These are phyloP conservation scores for Colletes gigas DNA, from an alignment of 1,140 invertebrate species.

Conservation along the genomic window DNA sequence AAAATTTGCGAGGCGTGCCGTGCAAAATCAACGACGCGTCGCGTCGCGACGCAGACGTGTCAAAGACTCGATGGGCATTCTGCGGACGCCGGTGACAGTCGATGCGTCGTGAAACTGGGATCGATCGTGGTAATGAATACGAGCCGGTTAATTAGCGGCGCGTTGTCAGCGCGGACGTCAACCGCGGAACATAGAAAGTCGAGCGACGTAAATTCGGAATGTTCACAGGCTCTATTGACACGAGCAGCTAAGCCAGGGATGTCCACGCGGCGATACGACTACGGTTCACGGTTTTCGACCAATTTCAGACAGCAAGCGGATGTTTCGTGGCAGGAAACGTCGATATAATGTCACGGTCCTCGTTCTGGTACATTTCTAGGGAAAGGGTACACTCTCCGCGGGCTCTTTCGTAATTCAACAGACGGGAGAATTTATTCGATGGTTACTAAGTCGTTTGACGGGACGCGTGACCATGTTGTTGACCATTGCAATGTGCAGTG, in stretches of 20 bases:
- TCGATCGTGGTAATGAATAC: slow-evolving; percentile 42
- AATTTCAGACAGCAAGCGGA: background rate
- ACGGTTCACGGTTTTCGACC: slow-evolving; percentile 9
- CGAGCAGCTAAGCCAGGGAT: slow-evolving; percentile 10
- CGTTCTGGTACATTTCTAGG: background rate
- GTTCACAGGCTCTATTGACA: slow-evolving; percentile 31
- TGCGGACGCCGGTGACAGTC: slow-evolving; percentile 33
- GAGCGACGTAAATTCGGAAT: slow-evolving; percentile 26
- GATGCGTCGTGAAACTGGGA: slow-evolving; percentile 47
- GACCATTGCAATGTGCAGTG: too few relatives aligned
- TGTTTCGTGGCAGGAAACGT: slow-evolving; percentile 14
- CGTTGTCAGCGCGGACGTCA: slow-evolving; percentile 38
- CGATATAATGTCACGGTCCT: slow-evolving; percentile 10
- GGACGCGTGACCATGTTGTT: background rate
- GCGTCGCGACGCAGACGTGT: too few relatives aligned
- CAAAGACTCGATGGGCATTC: slow-evolving; percentile 16
- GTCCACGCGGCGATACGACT: background rate
- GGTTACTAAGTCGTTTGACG: background rate
- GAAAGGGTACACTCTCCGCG: background rate
- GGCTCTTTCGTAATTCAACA: background rate
- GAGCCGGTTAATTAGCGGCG: slow-evolving; percentile 52
- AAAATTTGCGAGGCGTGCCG: too few relatives aligned
- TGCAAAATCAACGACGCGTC: too few relatives aligned
- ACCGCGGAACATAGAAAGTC: slow-evolving; percentile 37
- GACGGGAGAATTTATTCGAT: background rate